Evolutionary conservation across 1,140 invertebrate genomes (phyloP).

Genomic region (Drosophila obscura): DNA sequence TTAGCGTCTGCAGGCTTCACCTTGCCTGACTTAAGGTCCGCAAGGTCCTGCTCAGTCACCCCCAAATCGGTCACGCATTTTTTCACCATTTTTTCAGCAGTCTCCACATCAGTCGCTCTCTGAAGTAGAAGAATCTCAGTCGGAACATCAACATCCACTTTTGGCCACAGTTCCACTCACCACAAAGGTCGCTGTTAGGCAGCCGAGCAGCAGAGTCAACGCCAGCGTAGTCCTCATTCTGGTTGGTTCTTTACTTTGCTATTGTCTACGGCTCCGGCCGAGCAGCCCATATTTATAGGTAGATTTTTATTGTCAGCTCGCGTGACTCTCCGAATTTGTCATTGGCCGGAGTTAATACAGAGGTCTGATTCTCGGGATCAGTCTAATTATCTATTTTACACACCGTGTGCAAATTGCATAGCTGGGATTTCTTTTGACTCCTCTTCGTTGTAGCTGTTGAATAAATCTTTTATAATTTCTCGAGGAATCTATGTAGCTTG

Average conservation of each 20-base stretch:
- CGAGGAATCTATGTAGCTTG: too few species aligned
- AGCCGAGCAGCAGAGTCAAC: conserved; percentile 51
- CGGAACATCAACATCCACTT: too few species aligned
- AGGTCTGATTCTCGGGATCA: conserved; percentile 26
- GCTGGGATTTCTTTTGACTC: not conserved
- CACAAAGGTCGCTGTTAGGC: conserved; percentile 37
- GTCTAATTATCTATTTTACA: conserved; percentile 17
- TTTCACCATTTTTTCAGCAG: not conserved
- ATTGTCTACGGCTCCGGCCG: conserved; percentile 6
- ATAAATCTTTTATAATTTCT: too few species aligned
- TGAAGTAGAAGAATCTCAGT: too few species aligned
- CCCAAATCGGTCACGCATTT: conserved; percentile 57
- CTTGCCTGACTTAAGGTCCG: conserved; percentile 48
- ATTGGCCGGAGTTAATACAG: conserved; percentile 21
- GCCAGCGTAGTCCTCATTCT: conserved; percentile 56
- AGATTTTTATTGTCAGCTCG: conserved; percentile 55
- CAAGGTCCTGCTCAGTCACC: conserved; percentile 42
- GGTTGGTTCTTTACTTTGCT: conserved; percentile 20
- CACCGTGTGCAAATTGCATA: conserved; percentile 1
- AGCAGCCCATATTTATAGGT: not conserved
- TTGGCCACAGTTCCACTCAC: conserved; percentile 13
- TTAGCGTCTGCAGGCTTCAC: conserved; percentile 38
- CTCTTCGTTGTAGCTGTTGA: too few species aligned
- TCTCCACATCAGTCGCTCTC: not conserved
- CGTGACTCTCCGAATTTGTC: conserved; percentile 29